Evolutionary conservation across 2,113 vertebrate species (phyloP).

Genomic region (Butorides virescens): DNA sequence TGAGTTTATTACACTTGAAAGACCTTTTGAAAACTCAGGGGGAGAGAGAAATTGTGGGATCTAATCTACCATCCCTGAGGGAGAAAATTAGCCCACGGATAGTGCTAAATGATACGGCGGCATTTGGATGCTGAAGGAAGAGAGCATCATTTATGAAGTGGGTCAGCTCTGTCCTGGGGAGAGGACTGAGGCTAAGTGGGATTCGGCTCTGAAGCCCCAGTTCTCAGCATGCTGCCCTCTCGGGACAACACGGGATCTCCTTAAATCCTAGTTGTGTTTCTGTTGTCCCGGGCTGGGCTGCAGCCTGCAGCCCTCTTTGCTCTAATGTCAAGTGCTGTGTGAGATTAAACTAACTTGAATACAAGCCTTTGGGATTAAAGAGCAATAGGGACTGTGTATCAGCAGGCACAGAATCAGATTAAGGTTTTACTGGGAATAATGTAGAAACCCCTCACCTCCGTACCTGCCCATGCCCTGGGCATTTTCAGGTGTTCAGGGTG

Average conservation of each 20-base stretch:
- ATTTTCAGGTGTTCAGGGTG: not conserved
- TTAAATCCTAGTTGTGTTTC: not conserved
- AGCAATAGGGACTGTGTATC: not conserved
- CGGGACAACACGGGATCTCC: accelerated
- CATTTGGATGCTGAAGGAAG: not conserved
- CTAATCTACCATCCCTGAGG: slow-evolving; percentile 40
- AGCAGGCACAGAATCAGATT: not conserved
- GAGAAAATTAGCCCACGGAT: slow-evolving; percentile 11
- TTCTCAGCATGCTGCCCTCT: not conserved
- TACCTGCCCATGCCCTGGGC: not conserved
- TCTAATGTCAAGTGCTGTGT: not conserved
- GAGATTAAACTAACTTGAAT: accelerated
- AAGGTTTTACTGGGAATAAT: not conserved
- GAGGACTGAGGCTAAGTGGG: not conserved
- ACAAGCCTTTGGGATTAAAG: not conserved
- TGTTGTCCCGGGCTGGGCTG: not conserved
- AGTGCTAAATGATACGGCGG: not conserved
- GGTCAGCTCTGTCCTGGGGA: not conserved
- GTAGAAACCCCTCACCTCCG: not conserved
- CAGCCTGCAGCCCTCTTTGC: not conserved
- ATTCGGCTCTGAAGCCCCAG: not conserved
- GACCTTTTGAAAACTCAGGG: slow-evolving; percentile 27
- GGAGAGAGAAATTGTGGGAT: slow-evolving; percentile 26
- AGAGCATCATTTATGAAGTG: not conserved
- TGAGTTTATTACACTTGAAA: slow-evolving; percentile 51